These are phyloP conservation scores for Chloroceryle amazona DNA, from an alignment of 2,797 vertebrate genomes.

Conservation along the genomic window DNA sequence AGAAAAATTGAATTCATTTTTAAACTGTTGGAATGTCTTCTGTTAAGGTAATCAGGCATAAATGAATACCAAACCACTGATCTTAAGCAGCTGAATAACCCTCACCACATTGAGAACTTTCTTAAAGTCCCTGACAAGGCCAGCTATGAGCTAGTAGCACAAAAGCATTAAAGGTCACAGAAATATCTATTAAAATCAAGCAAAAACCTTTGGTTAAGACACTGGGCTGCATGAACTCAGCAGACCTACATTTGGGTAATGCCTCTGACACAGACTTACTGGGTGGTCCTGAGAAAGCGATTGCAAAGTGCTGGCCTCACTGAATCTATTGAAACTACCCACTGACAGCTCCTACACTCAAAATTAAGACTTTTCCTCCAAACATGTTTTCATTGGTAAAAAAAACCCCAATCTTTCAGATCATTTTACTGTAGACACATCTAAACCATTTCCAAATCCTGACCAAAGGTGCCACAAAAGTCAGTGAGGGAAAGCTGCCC, in stretches of 20 bases:
- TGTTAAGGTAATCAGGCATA: neutral
- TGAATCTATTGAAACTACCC: neutral
- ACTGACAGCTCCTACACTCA: neutral
- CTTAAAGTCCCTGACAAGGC: neutral
- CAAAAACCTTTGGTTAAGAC: neutral
- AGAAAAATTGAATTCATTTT: neutral
- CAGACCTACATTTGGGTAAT: neutral
- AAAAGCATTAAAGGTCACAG: neutral
- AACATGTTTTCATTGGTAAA: neutral
- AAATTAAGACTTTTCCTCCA: neutral
- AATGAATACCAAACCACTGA: neutral
- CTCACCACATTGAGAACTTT: neutral
- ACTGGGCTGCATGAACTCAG: neutral
- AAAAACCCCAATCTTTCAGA: neutral
- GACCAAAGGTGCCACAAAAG: neutral
- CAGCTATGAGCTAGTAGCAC: neutral
- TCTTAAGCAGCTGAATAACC: neutral
- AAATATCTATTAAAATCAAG: neutral
- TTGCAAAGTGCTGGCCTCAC: neutral
- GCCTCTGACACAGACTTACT: neutral
- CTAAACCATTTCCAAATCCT: neutral
- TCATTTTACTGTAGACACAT: neutral
- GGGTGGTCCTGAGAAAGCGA: neutral
- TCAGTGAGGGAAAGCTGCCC: neutral
- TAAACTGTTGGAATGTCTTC: neutral